Percentiles rank a stretch among this genome's conserved stretches.
Evolutionary conservation across 1,140 invertebrate genomes (phyloP).

Genomic region (Euwallacea similis): DNA sequence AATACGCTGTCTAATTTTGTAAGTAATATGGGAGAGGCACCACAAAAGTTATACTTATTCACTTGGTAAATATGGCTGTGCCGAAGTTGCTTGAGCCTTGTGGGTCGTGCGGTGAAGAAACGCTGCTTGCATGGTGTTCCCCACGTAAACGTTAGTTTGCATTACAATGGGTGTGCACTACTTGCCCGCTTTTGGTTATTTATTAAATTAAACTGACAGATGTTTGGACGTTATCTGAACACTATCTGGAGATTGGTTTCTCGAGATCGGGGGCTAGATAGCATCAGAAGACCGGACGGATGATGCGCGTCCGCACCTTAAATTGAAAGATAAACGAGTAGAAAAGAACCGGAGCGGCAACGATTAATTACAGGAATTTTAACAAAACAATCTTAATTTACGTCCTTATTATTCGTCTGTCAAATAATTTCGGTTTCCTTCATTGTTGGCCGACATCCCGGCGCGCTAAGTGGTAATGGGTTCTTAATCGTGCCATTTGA

Average conservation of each 20-base stretch:
- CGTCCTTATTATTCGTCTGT: slow-evolving; percentile 38
- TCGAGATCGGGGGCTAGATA: slow-evolving; percentile 12
- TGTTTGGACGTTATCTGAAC: slow-evolving; percentile 29
- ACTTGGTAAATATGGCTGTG: no score
- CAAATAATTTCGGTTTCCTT: slow-evolving; percentile 45
- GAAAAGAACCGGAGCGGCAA: background rate
- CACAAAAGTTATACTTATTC: no score
- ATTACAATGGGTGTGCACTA: slow-evolving; percentile 31
- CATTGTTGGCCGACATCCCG: slow-evolving; percentile 50
- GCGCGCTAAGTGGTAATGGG: slow-evolving; percentile 47
- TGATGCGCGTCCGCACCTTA: slow-evolving; percentile 23
- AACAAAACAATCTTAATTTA: background rate
- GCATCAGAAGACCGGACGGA: slow-evolving; percentile 9
- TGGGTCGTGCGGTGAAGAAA: no score
- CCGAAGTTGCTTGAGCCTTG: no score
- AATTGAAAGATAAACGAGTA: slow-evolving; percentile 7
- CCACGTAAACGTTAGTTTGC: slow-evolving; percentile 7
- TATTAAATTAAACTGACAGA: slow-evolving; percentile 37
- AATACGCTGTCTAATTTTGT: slow-evolving; percentile 26
- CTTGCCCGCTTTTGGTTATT: slow-evolving; percentile 32
- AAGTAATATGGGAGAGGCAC: slow-evolving; percentile 1
- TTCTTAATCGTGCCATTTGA: slow-evolving; percentile 45
- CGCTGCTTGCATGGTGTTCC: no score
- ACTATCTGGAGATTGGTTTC: slow-evolving; percentile 25
- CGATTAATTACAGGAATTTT: background rate